These are phyloP conservation scores for Pocota personata DNA, from an alignment of 2,888 invertebrate species.

Conservation along the genomic window DNA sequence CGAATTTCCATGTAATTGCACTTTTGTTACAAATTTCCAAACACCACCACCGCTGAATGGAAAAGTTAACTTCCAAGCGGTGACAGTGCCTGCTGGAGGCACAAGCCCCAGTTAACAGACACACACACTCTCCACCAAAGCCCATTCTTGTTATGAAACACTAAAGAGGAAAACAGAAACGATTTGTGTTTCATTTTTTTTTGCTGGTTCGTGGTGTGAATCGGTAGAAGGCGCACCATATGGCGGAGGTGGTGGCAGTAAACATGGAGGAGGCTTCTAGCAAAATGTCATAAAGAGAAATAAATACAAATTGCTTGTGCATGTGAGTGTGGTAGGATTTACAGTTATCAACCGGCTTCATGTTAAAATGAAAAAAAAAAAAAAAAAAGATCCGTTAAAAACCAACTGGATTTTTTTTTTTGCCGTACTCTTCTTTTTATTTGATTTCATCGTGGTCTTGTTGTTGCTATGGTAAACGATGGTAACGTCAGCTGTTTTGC, in stretches of 20 bases:
- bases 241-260: conserved; percentile 14
- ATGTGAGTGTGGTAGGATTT: conserved; percentile 37
- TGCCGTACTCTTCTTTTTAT: conserved; percentile 6
- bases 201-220: conserved; percentile 12
- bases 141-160: conserved; percentile 27
- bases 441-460: background rate
- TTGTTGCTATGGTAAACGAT: conserved; percentile 39
- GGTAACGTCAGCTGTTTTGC: conserved; percentile 41
- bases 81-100: conserved; percentile 3
- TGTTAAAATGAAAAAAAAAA: conserved; percentile 7
- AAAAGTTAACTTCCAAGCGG: conserved; percentile 25
- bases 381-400: conserved; percentile 34
- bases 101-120: conserved; percentile 1
- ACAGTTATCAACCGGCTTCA: conserved; percentile 57
- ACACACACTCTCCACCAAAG: background rate
- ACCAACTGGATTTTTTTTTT: conserved; percentile 43
- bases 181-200: background rate
- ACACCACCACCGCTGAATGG: background rate
- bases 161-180: background rate
- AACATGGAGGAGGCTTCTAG: conserved; percentile 26
- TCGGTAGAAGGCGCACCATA: background rate
- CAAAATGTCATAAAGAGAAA: conserved; percentile 42
- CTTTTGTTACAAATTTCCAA: conserved; percentile 49
- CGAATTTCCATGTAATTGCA: conserved; percentile 44
- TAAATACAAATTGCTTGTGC: conserved; percentile 11